Evolutionary conservation across 2,113 vertebrate genomes (phyloP), one percentile per base, ranked within the genome.

Genomic region (Meriones unguiculatus): DNA sequence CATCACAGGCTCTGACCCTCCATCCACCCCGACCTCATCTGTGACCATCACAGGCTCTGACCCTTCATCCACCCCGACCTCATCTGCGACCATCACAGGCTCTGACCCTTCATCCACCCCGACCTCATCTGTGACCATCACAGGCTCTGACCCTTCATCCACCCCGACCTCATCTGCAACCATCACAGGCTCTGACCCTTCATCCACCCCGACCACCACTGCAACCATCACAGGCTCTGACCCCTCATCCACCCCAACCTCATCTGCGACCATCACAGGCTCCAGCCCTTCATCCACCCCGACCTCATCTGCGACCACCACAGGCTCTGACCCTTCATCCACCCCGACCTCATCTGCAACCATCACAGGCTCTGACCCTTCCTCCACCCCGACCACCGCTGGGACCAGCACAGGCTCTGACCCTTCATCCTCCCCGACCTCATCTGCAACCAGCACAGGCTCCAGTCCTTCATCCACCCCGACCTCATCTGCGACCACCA

Each of bases 311-410:
- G 67, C 3, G 3, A 69, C 67, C 54, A 10, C 3, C 54, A 57
- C 67, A 14, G 0, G 9, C 8, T 2, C 32, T 0, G 1, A 0
- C 0, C 5, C 62, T 15, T 30, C 0, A 5, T 9, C 28, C 1
- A 17, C 24, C 52, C 5, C 18, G 3, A n/a, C 10, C 0, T 11
- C 32, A 32, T 20, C 2, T 50, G 32, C 0, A 0, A 0, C 13
- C 17, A 85, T n/a, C 8, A 59, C 30, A 62, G 0, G 54, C 17
- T 9, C 81, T 5, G 76, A 1, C 46, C 57, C 80, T 67, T 28
- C 13, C 30, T 1, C n/a, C 7, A 5, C 5, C 9, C 20, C 17
- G 32, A 46, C 1, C 38, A 0, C 82, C 15, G 8, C 13, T 28
- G 14, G 28, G 4, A 22, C 25, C 15, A 12, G 2, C 25, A 20